Evolutionary conservation across 1,140 invertebrate species (phyloP).

Genomic region (Trichomalopsis sarcophagae): DNA sequence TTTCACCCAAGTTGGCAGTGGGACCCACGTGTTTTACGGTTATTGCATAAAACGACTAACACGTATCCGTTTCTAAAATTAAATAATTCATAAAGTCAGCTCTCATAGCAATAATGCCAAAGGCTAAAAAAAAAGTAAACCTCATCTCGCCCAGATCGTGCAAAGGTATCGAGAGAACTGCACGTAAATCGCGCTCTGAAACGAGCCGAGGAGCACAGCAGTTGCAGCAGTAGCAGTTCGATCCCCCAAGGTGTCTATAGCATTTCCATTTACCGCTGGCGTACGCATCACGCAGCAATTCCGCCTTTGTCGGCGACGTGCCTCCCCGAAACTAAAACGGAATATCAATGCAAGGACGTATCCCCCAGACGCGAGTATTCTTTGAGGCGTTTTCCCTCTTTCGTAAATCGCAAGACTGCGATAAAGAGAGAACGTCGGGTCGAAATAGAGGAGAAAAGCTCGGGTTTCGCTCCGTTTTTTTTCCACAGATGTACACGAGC

Average conservation of each 20-base stretch:
- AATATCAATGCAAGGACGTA: conserved; percentile 36
- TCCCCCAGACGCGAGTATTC: neutral
- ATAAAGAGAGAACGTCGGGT: neutral
- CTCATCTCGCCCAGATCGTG: neutral
- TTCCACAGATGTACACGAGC: neutral
- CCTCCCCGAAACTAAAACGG: conserved; percentile 25
- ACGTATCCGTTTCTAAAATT: too few species aligned
- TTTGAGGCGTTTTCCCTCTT: neutral
- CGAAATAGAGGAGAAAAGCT: neutral
- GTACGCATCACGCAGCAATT: conserved; percentile 22
- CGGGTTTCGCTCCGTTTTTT: neutral
- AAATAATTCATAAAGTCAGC: too few species aligned
- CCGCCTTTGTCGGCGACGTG: conserved; percentile 32
- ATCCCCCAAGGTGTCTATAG: conserved; percentile 21
- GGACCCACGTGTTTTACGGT: neutral
- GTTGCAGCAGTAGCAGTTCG: neutral
- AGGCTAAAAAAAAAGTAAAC: too few species aligned
- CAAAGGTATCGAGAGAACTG: neutral
- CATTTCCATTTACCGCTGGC: conserved; percentile 9
- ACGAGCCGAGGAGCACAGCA: neutral
- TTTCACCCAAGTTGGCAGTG: conserved; percentile 1
- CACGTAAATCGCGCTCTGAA: neutral
- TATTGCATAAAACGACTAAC: neutral
- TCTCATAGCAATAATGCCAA: too few species aligned
- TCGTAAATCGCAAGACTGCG: neutral